Conservation (phyloP, 2,888 invertebrate species). For the Dorcus hopei region DNA sequence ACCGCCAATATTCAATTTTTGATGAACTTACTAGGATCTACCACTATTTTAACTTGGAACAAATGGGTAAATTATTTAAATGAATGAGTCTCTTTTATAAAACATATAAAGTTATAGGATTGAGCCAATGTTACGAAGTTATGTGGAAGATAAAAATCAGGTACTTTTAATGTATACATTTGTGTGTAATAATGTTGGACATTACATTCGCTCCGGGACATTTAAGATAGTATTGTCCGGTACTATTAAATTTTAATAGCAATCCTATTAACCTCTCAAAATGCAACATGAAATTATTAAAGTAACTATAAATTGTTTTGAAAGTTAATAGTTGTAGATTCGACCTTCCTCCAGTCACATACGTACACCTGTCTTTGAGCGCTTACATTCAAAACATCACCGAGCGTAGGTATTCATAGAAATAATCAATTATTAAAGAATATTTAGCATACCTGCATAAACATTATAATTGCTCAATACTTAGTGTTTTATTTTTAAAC, state of each 20-base stretch:
- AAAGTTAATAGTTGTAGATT: constrained; percentile 2
- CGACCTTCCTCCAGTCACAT: constrained; percentile 1
- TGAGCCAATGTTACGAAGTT: too few relatives aligned
- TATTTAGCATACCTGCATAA: constrained; percentile 1
- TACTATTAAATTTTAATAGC: background rate
- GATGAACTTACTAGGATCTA: too few relatives aligned
- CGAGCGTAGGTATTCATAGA: background rate
- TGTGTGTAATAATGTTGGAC: background rate
- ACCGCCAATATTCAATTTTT: too few relatives aligned
- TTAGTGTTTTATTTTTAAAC: background rate
- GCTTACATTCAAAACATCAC: background rate
- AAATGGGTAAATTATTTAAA: too few relatives aligned
- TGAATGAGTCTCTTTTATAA: too few relatives aligned
- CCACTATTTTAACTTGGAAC: too few relatives aligned
- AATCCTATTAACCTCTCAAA: background rate
- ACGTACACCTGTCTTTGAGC: background rate
- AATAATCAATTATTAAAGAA: constrained; percentile 1
- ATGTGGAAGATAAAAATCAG: too few relatives aligned
- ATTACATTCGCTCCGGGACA: background rate
- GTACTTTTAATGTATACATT: too few relatives aligned
- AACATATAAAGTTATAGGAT: too few relatives aligned
- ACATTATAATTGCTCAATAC: background rate
- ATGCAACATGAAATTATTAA: background rate
- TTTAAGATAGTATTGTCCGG: too few relatives aligned
- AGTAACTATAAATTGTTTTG: background rate